Evolutionary conservation across 2,888 invertebrate genomes (phyloP).

Genomic region (Archips crataeganus): DNA sequence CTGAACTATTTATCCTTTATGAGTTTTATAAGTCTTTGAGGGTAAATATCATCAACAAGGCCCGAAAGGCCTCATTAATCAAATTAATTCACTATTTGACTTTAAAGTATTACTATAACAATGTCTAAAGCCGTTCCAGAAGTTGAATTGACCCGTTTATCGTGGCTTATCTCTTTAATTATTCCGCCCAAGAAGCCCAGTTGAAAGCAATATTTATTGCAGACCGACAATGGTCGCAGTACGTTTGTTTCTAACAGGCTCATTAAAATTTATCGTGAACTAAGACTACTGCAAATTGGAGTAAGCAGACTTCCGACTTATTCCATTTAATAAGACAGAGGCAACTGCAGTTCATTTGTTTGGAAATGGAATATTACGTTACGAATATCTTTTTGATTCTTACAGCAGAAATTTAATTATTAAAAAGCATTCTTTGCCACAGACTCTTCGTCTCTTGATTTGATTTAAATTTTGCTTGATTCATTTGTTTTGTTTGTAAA

Average conservation of each 20-base stretch:
- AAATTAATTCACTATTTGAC: slow-evolving; percentile 19
- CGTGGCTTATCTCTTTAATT: slow-evolving; percentile 39
- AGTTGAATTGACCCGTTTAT: slow-evolving; percentile 37
- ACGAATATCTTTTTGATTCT: slow-evolving; percentile 14
- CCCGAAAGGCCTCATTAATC: too few relatives aligned
- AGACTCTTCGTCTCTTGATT: neutral
- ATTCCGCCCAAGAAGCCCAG: slow-evolving; percentile 45
- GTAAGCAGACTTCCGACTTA: slow-evolving; percentile 40
- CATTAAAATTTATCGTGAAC: slow-evolving; percentile 52
- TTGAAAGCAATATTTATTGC: slow-evolving; percentile 54
- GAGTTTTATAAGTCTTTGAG: neutral
- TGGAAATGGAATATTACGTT: slow-evolving; percentile 30
- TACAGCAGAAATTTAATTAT: slow-evolving; percentile 24
- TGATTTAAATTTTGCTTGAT: neutral
- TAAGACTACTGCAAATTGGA: slow-evolving; percentile 42
- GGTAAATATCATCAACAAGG: slow-evolving; percentile 12
- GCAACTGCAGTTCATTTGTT: slow-evolving; percentile 33
- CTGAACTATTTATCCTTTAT: neutral
- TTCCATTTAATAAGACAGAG: slow-evolving; percentile 37
- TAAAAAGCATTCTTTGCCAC: slow-evolving; percentile 7
- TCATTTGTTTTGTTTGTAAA: slow-evolving; percentile 49
- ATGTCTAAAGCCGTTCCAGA: slow-evolving; percentile 28
- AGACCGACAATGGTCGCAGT: slow-evolving; percentile 53
- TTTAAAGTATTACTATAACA: slow-evolving; percentile 29
- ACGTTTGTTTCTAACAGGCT: slow-evolving; percentile 57